Base-by-base conservation (phyloP, 1,140 invertebrate genomes). In the Drosophila ironensis region DNA sequence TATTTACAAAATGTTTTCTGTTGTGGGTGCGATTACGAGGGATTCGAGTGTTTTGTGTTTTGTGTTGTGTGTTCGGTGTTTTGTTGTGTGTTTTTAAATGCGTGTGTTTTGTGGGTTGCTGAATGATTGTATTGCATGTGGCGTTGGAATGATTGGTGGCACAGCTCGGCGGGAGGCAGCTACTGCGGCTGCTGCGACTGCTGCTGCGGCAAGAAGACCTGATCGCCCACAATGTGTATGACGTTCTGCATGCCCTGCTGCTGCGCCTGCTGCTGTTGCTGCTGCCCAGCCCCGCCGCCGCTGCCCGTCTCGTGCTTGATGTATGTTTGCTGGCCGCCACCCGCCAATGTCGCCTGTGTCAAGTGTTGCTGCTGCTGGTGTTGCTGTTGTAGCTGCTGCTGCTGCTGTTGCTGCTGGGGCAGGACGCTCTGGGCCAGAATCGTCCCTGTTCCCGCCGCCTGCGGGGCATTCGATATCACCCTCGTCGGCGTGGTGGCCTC, bases 141-240 rank as follows among this genome's bases (percentile, higher is more conserved):
- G 47, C 60, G 50, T 51, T 72, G 78, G 78, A 84, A 84, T 84
- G 80, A 84, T 78, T 48, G 33, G 50, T 70, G 64, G 64, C 41
- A 14, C 33, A 14, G 33, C n/a, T 35, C 12, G 5, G 68, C 60
- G 20, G 56, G 48, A 41, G 57, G 45, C 37, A n/a, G 20, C 27
- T 25, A 38, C 56, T 61, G 60, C 11, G 46, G 42, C 35, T 74
- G 50, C 41, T 45, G 25, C 46, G 74, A 70, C 52, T 84, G 74
- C 30, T 86, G 75, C 47, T 87, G 86, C 11, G 78, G 76, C 44
- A 84, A 27, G 37, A 81, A 88, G 27, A 89, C 74, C 41, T 89
- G 82, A 53, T 89, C 87, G 53, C 78, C 87, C 12, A 89, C 87
- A 70, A 89, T 88, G 27, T 89, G 87, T 72, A 89, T 88, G 37